A percentile compares a stretch with the other conserved stretches of the same genome.
phyloP scores from a whole-genome alignment of 2,888 invertebrate species.

The Dioctria linearis region DNA sequence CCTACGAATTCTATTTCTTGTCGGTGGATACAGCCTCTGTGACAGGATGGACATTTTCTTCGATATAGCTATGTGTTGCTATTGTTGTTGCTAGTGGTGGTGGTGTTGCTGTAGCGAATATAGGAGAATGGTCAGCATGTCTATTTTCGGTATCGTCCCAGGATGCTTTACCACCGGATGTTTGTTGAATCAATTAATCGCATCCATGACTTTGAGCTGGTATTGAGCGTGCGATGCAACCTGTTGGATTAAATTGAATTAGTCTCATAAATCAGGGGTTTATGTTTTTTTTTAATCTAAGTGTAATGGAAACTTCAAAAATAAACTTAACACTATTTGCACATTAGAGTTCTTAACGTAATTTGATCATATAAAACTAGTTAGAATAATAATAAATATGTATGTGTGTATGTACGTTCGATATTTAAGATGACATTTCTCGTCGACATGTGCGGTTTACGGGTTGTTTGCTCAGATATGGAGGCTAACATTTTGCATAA shows the following conservation, averaged over 20 bases:
- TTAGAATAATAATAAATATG: too few relatives aligned
- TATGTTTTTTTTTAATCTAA: too few relatives aligned
- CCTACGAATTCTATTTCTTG: conserved; percentile 27
- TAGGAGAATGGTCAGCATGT: conserved; percentile 20
- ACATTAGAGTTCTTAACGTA: too few relatives aligned
- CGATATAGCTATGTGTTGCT: background rate
- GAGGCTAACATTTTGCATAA: too few relatives aligned
- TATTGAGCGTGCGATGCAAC: conserved; percentile 9
- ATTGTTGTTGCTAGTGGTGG: background rate
- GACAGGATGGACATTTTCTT: background rate
- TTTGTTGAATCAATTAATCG: conserved; percentile 51
- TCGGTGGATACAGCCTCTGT: conserved; percentile 32
- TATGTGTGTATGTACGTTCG: too few relatives aligned
- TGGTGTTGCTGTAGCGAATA: too few relatives aligned
- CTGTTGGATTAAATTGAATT: conserved; percentile 48
- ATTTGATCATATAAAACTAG: too few relatives aligned
- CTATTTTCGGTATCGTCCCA: background rate
- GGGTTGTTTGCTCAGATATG: too few relatives aligned
- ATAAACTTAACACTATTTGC: too few relatives aligned
- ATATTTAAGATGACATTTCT: too few relatives aligned
- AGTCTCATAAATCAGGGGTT: background rate
- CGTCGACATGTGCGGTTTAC: too few relatives aligned
- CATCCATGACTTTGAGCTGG: conserved; percentile 28
- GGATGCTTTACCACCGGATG: conserved; percentile 26
- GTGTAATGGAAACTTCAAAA: too few relatives aligned